Conservation (phyloP, 2,888 invertebrate species). For the Octonoba sinensis region DNA sequence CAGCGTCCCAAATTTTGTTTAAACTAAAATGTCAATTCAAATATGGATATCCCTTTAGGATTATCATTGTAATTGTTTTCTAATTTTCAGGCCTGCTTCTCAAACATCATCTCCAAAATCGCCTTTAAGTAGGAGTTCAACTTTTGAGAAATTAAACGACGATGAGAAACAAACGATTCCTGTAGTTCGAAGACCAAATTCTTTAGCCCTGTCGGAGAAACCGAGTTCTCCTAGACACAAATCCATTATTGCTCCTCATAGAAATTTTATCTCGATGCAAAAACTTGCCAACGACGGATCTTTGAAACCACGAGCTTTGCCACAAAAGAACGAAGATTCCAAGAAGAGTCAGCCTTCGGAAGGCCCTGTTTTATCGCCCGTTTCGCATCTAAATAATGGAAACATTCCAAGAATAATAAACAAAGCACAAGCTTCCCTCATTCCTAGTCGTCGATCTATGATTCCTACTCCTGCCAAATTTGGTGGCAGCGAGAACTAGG, state of each 20-base stretch:
- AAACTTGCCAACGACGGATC: slow-evolving; percentile 14
- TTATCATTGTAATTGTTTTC: too few species aligned
- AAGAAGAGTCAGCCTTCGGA: slow-evolving; percentile 7
- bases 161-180: slow-evolving; percentile 4
- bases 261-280: not conserved
- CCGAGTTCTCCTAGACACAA: slow-evolving; percentile 29
- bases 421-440: slow-evolving; percentile 26
- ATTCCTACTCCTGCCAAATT: slow-evolving; percentile 52
- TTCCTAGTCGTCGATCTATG: slow-evolving; percentile 43
- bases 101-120: slow-evolving; percentile 37
- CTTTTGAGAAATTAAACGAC: slow-evolving; percentile 30
- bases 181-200: slow-evolving; percentile 31
- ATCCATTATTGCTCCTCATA: not conserved
- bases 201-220: slow-evolving; percentile 29
- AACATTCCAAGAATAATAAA: slow-evolving; percentile 28
- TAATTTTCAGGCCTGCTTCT: slow-evolving; percentile 19
- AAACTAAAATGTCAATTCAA: too few species aligned
- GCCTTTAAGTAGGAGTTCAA: slow-evolving; percentile 38
- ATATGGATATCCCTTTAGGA: too few species aligned
- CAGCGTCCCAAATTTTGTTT: too few species aligned
- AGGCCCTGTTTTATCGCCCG: slow-evolving; percentile 21
- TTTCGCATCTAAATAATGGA: slow-evolving; percentile 12
- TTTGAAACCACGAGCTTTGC: not conserved
- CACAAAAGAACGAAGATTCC: slow-evolving; percentile 12
- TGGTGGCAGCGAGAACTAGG: slow-evolving; percentile 30